These are phyloP conservation scores for Propithecus deckenii DNA, from an alignment of 2,797 vertebrate genomes.

Conservation along the genomic window DNA sequence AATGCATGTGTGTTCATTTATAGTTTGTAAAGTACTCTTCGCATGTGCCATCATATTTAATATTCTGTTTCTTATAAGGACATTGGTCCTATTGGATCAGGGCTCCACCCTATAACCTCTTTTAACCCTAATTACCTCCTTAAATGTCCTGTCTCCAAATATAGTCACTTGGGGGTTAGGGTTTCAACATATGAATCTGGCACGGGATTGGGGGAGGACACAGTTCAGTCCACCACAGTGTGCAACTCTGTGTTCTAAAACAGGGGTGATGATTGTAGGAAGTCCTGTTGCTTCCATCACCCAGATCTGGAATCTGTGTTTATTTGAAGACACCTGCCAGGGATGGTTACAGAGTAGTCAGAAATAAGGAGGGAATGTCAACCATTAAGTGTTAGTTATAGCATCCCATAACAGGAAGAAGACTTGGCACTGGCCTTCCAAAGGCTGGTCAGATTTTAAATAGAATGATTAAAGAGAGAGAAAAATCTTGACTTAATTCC, in stretches of 20 bases:
- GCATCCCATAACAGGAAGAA: neutral
- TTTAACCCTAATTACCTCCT: neutral
- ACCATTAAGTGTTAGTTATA: neutral
- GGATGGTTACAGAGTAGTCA: neutral
- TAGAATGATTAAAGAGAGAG: neutral
- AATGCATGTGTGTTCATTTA: neutral
- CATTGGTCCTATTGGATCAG: neutral
- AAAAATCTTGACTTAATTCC: neutral
- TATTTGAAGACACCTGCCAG: neutral
- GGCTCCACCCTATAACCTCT: neutral
- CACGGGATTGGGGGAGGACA: neutral
- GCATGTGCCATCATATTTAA: neutral
- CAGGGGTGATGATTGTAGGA: neutral
- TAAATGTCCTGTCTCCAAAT: neutral
- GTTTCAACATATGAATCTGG: neutral
- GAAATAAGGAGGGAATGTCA: neutral
- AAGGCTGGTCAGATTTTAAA: neutral
- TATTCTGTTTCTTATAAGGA: neutral
- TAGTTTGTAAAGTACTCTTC: neutral
- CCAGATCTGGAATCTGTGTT: neutral
- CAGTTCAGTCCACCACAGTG: too few species aligned
- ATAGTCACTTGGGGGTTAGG: neutral
- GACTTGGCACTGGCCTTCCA: neutral
- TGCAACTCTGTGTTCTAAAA: neutral
- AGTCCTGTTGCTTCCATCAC: neutral